Conservation (phyloP, 2,113 vertebrate species). For the Gymnobelideus leadbeateri region DNA sequence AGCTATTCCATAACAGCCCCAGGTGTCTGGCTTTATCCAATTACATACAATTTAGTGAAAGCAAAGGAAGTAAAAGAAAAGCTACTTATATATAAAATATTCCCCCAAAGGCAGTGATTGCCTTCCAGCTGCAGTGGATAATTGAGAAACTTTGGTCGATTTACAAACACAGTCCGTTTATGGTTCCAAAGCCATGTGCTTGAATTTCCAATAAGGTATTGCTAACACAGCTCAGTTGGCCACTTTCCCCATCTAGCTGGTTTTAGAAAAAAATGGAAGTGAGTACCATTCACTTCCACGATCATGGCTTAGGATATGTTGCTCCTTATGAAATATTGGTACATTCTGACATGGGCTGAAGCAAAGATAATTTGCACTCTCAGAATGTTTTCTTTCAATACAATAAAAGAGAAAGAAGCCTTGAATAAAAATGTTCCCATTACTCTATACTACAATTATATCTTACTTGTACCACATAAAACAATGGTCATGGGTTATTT, state of each 20-base stretch:
- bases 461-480: conserved; percentile 52
- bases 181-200: not conserved
- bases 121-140: conserved; percentile 10
- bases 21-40: conserved; percentile 11
- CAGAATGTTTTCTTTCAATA: conserved; percentile 44
- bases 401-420: conserved; percentile 35
- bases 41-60: not conserved
- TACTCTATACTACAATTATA: conserved; percentile 19
- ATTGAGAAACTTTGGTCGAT: not conserved
- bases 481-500: conserved; percentile 49
- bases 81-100: not conserved
- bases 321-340: conserved; percentile 11
- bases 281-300: not conserved
- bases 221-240: not conserved
- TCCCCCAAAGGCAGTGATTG: conserved; percentile 34
- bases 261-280: not conserved
- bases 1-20: conserved; percentile 38
- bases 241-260: not conserved
- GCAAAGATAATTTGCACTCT: conserved; percentile 41
- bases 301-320: conserved; percentile 13
- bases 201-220: accelerated
- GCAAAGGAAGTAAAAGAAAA: conserved; percentile 30
- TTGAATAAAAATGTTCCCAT: not conserved
- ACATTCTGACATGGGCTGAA: conserved; percentile 2
- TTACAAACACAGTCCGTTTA: not conserved